Evolutionary conservation across 2,888 invertebrate genomes (phyloP), one percentile per base, ranked within the genome.

Genomic region (Oscheius myriophilus): DNA sequence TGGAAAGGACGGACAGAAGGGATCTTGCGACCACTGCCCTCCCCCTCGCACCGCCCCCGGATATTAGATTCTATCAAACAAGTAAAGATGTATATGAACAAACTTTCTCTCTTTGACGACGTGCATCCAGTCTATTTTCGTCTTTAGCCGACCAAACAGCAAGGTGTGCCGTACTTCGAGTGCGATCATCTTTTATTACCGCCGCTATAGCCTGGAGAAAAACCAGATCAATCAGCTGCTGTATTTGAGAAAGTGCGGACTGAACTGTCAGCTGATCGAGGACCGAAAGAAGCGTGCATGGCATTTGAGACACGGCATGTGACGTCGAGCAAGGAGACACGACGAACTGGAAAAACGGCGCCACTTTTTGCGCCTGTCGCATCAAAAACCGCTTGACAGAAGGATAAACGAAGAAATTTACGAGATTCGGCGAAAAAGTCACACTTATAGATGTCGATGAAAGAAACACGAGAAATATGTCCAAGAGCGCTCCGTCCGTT

Each of bases 21-120:
- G 75, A 69, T 69, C 71, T 18, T 86, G 86, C 79, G 86, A 86
- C 61, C 84, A 85, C 67, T 86, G 86, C 57, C 85, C 86, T 52
- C 82, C 83, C 41, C 81, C 86, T 16, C 67, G 86, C 69, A 72
- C 84, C 64, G 84, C 83, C 21, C 83, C 82, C 46, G 84, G 84
- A 58, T 84, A 84, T 75, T 84, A 72, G 18, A 49, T 9, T 9
- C 3, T 9, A 33, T 33, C 33, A 33, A 33, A 33, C 33, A 6
- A 33, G 33, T 33, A 41, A 58, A 42, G 43, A 43, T 45, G 42
- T 23, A 43, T 42, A 21, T 1, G 26, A 54, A 25, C 25, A 53
- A 11, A 6, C 6, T 23, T n/a, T 16, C 16, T 54, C n/a, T 54
- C 18, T n/a, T n/a, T n/a, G n/a, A n/a, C n/a, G n/a, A n/a, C n/a